Evolutionary conservation across 1,140 invertebrate species (phyloP), one percentile per base, ranked within the genome.

Genomic region (Ooceraea biroi): DNA sequence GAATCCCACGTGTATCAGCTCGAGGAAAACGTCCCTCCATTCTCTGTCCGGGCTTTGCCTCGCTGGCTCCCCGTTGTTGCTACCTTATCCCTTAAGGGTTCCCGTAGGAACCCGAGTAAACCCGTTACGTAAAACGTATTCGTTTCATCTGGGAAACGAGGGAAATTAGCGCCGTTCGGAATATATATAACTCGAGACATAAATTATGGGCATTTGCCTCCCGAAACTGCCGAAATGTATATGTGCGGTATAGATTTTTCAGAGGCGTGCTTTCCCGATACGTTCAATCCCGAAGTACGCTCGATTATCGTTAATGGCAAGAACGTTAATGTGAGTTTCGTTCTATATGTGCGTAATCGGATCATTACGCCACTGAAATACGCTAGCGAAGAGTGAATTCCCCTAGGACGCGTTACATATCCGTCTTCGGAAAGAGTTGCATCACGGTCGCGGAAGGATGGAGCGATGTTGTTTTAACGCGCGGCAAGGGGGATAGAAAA

Each of bases 381-480:
- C 55, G 76, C 50, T 48, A 30, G 1, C n/a, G 30, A n/a, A n/a
- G n/a, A n/a, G n/a, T n/a, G 30, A 14, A 63, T 77, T 65, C 36
- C 11, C 73, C 65, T 22, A 77, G 65, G 60, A 65, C 30, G 36
- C 36, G 69, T 80, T 71, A 69, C 19, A 8, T 71, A 46, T 58
- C 71, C 65, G 17, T 48, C 46, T 80, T 69, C 61, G 17, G 50
- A 44, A 69, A 80, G 65, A 78, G 36, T 80, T 80, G 50, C 57
- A 46, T 69, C 19, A n/a, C 46, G 12, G 10, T 25, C 22, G 61
- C 60, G 10, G 44, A 41, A 19, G 27, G 17, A n/a, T 44, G 7
- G 44, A 65, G n/a, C 22, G 12, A 69, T 58, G 25, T 71, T 84
- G 68, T 68, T 83, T 85, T 82, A 87, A 61, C 82, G 85, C 69